A percentile compares a stretch with the other conserved stretches of the same genome.
phyloP scores from a whole-genome alignment of 2,888 invertebrate genomes.

The Ptilodon capucinus region DNA sequence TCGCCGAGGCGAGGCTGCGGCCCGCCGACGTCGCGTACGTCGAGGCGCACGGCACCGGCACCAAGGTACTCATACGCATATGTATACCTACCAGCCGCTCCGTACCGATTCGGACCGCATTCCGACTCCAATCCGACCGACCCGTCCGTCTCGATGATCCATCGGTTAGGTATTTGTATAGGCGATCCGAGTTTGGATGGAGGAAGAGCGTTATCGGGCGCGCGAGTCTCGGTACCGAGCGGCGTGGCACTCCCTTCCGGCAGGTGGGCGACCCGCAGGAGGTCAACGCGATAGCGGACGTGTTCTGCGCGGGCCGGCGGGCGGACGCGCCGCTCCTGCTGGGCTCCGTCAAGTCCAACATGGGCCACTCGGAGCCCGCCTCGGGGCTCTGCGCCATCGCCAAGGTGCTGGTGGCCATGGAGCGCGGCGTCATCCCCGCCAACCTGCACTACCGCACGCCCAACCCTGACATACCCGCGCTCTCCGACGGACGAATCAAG shows the following conservation, averaged over 20 bases:
- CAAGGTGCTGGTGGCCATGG: slow-evolving; percentile 95
- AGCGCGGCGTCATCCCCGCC: slow-evolving; percentile 92
- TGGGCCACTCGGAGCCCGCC: slow-evolving; percentile 98
- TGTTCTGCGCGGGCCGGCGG: slow-evolving; percentile 92
- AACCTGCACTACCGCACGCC: slow-evolving; percentile 95
- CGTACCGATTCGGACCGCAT: too few species aligned
- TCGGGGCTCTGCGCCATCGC: slow-evolving; percentile 95
- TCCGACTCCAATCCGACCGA: too few species aligned
- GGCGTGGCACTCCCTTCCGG: background rate
- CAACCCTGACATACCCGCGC: slow-evolving; percentile 95
- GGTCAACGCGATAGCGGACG: slow-evolving; percentile 95
- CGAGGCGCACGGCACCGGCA: slow-evolving; percentile 99
- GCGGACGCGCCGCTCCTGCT: slow-evolving; percentile 89
- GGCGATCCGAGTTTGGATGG: too few species aligned
- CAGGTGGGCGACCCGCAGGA: slow-evolving; percentile 98
- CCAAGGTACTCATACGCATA: slow-evolving; percentile 90
- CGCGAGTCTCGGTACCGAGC: too few species aligned
- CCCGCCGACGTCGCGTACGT: slow-evolving; percentile 94
- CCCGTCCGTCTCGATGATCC: too few species aligned
- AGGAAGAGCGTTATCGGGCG: too few species aligned
- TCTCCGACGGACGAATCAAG: slow-evolving; percentile 94
- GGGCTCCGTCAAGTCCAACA: slow-evolving; percentile 98
- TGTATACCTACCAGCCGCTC: too few species aligned
- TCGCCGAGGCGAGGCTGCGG: slow-evolving; percentile 90
- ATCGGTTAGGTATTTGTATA: too few species aligned